Conservation (phyloP, 30 jellyfish, hydroid and myxozoan genomes). For the Pseudorhiza aurosa region DNA sequence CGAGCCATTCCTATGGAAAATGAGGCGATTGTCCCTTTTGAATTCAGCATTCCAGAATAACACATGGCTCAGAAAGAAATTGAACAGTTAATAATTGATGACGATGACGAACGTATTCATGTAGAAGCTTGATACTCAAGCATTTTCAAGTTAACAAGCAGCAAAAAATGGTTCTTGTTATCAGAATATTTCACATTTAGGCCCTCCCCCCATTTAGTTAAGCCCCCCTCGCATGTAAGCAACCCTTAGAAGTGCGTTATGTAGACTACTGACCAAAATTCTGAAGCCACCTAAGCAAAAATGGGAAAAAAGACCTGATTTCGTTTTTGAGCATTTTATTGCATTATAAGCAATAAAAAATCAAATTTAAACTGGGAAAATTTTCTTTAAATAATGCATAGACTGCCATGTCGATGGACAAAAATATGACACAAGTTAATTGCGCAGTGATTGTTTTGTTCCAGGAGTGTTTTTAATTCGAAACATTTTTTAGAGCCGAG, state of each 20-base stretch:
- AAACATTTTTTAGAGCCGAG: too few relatives aligned
- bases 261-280: too few relatives aligned
- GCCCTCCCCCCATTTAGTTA: not conserved
- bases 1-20: not conserved
- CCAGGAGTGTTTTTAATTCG: too few relatives aligned
- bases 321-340: too few relatives aligned
- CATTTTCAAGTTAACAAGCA: not conserved
- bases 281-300: too few relatives aligned
- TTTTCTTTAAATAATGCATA: too few relatives aligned
- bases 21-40: slow-evolving; percentile 7
- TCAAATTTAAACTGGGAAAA: too few relatives aligned
- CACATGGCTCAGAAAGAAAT: slow-evolving; percentile 5
- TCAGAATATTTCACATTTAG: not conserved
- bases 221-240: slow-evolving; percentile 9
- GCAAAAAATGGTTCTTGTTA: not conserved
- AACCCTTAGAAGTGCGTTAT: not conserved
- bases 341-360: too few relatives aligned
- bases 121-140: slow-evolving; percentile 5
- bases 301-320: too few relatives aligned
- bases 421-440: too few relatives aligned
- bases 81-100: not conserved
- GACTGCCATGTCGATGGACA: too few relatives aligned
- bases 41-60: slow-evolving; percentile 2
- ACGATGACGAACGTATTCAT: not conserved
- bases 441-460: too few relatives aligned